Evolutionary conservation across 1,140 invertebrate genomes (phyloP).

Genomic region (Galleria mellonella): DNA sequence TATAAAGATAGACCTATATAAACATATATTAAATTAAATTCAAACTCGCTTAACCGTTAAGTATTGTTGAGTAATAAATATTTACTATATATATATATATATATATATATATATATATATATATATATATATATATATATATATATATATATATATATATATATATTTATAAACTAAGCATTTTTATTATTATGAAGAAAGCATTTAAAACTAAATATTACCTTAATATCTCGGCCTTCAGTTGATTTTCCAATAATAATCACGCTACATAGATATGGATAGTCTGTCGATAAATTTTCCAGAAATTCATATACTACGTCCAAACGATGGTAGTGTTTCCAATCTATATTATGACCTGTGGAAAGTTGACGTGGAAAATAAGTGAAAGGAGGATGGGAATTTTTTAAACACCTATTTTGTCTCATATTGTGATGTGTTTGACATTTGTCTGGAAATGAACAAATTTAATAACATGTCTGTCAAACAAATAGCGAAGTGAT

Average conservation of each 20-base stretch:
- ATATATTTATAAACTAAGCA: not conserved
- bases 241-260: constrained; percentile 71
- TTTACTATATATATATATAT: not conserved
- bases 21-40: too few relatives aligned
- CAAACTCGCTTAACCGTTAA: too few relatives aligned
- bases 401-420: too few relatives aligned
- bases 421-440: too few relatives aligned
- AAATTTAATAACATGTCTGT: too few relatives aligned
- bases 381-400: too few relatives aligned
- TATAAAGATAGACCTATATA: too few relatives aligned
- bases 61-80: too few relatives aligned
- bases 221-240: constrained; percentile 77
- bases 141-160: not conserved
- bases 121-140: not conserved
- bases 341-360: constrained; percentile 75
- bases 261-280: constrained; percentile 67
- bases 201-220: too few relatives aligned
- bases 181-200: too few relatives aligned
- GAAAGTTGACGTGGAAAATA: not conserved
- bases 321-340: constrained; percentile 83
- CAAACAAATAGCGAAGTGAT: too few relatives aligned
- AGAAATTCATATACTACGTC: constrained; percentile 71
- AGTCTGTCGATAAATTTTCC: constrained; percentile 59
- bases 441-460: too few relatives aligned
- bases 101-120: not conserved